Evolutionary conservation across 2,888 invertebrate genomes (phyloP).

Genomic region (Cordilura impudica): DNA sequence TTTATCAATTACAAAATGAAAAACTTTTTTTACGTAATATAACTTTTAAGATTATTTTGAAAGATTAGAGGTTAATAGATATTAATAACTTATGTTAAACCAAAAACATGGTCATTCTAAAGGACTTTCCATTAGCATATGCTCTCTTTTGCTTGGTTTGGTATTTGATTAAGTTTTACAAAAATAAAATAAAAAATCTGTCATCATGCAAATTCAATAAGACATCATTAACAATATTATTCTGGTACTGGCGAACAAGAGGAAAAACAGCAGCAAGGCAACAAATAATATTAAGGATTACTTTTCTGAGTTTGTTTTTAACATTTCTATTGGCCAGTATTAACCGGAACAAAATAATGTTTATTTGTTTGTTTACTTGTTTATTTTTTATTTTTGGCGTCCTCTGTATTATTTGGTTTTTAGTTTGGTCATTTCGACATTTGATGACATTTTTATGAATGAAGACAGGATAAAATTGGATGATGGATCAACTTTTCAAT

Average conservation of each 20-base stretch:
- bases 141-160: too few species aligned
- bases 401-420: background rate
- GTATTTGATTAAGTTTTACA: too few species aligned
- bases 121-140: too few species aligned
- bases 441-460: background rate
- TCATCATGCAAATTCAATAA: conserved; percentile 48
- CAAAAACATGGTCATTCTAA: too few species aligned
- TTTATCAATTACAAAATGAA: too few species aligned
- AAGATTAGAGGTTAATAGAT: too few species aligned
- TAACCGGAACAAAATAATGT: conserved; percentile 18
- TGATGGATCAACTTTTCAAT: too few species aligned
- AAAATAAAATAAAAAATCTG: too few species aligned
- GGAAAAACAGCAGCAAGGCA: background rate
- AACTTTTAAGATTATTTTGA: too few species aligned
- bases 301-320: background rate
- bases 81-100: too few species aligned
- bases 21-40: too few species aligned
- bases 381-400: background rate
- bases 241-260: background rate
- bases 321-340: conserved; percentile 1
- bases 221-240: conserved; percentile 51
- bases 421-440: background rate
- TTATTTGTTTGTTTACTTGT: background rate
- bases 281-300: background rate
- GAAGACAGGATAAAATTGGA: too few species aligned